Conservation (phyloP, 92 coral and sea anemone species). For the Bergia sp. region DNA sequence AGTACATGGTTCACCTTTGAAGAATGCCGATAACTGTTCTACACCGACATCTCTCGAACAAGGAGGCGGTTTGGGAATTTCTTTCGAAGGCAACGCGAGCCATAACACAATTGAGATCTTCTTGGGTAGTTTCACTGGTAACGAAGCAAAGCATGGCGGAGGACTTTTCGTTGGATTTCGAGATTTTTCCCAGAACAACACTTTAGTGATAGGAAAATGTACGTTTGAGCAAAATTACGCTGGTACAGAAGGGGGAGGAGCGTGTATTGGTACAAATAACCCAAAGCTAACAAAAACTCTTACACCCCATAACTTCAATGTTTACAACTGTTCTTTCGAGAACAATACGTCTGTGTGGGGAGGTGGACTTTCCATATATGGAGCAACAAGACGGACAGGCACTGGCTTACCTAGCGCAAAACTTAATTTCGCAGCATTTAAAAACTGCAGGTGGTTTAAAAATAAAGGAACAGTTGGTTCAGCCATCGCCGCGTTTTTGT, state of each 20-base stretch:
- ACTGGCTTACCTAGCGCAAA: background rate
- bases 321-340: constrained; percentile 55
- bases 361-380: constrained; percentile 64
- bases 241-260: constrained; percentile 25
- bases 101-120: background rate
- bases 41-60: background rate
- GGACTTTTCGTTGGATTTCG: constrained; percentile 7
- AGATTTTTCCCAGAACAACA: constrained; percentile 10
- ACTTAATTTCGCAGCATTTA: constrained; percentile 34
- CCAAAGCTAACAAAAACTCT: background rate
- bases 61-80: constrained; percentile 28
- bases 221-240: constrained; percentile 14
- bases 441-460: constrained; percentile 47
- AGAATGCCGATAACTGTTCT: background rate
- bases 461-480: constrained; percentile 72
- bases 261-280: background rate
- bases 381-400: constrained; percentile 43
- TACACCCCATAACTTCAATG: constrained; percentile 43
- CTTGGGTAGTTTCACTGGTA: background rate
- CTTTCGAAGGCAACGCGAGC: constrained; percentile 5
- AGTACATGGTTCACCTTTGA: background rate
- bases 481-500: constrained; percentile 60
- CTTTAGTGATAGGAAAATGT: background rate
- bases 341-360: constrained; percentile 77
- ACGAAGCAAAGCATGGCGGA: constrained; percentile 25